phyloP scores from a whole-genome alignment of 30 jellyfish, hydroid and myxozoan species.

The Haliclystus octoradiatus region DNA sequence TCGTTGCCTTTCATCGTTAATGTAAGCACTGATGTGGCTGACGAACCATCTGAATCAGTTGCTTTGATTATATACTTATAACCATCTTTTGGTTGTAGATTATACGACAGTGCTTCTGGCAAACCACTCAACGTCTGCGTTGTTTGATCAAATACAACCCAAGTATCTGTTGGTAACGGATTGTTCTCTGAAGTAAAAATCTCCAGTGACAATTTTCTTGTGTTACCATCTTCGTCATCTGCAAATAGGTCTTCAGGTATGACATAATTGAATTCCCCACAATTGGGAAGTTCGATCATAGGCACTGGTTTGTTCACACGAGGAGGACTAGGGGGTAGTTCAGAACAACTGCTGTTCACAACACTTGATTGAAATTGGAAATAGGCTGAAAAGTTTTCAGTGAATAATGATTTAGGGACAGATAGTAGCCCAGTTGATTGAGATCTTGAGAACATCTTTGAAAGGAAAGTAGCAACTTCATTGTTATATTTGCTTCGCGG shows the following conservation, averaged over 20 bases:
- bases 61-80: constrained; percentile 55
- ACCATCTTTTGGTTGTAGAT: constrained; percentile 18
- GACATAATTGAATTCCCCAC: constrained; percentile 37
- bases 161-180: constrained; percentile 20
- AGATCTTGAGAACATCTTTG: constrained; percentile 12
- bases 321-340: constrained; percentile 47
- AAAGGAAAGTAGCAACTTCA: constrained; percentile 22
- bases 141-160: constrained; percentile 59
- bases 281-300: constrained; percentile 18
- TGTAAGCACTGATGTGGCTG: constrained; percentile 35
- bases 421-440: constrained; percentile 23
- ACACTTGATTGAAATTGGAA: constrained; percentile 15
- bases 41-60: constrained; percentile 49
- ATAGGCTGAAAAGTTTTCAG: constrained; percentile 35
- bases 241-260: constrained; percentile 44
- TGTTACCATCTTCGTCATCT: constrained; percentile 64
- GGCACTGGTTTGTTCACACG: constrained; percentile 26
- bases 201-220: constrained; percentile 37
- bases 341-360: constrained; percentile 28
- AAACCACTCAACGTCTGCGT: constrained; percentile 53
- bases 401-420: constrained; percentile 26
- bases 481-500: constrained; percentile 29
- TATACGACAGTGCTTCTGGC: constrained; percentile 36
- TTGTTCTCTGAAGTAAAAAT: constrained; percentile 29
- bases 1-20: constrained; percentile 29